Evolutionary conservation across 2,888 invertebrate species (phyloP).

Genomic region (Cantharis rustica): DNA sequence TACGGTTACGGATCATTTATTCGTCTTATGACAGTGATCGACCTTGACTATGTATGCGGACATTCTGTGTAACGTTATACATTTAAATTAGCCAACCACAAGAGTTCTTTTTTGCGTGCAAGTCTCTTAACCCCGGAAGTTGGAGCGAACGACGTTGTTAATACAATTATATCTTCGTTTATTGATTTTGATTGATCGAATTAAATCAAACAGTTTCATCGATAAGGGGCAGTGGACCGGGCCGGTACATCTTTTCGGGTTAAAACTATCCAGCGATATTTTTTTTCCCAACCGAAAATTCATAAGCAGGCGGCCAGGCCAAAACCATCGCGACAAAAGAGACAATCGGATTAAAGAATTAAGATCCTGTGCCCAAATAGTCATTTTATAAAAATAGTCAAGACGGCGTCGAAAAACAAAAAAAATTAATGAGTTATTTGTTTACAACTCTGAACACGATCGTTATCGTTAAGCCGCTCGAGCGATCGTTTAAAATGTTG

Average conservation of each 20-base stretch:
- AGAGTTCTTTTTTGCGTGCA: constrained; percentile 28
- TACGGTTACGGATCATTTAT: constrained; percentile 21
- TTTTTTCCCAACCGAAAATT: too few species aligned
- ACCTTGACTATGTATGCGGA: constrained; percentile 30
- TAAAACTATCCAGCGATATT: background rate
- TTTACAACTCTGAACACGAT: background rate
- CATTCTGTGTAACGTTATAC: constrained; percentile 25
- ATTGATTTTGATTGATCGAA: background rate
- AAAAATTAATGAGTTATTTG: constrained; percentile 2
- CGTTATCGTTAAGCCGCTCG: background rate
- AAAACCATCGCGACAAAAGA: too few species aligned
- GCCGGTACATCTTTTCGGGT: background rate
- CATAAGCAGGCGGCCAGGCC: too few species aligned
- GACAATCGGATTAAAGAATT: too few species aligned
- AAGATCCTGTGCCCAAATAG: background rate
- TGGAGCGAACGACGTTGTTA: background rate
- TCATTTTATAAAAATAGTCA: background rate
- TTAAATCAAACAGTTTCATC: background rate
- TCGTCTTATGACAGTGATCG: constrained; percentile 24
- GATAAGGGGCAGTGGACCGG: background rate
- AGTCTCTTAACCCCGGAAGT: constrained; percentile 36
- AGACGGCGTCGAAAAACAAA: background rate
- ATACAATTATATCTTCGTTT: background rate
- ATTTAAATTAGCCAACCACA: constrained; percentile 12
- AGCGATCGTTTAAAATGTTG: background rate